Percentiles rank a stretch among this genome's conserved stretches.
phyloP scores from a whole-genome alignment of 2,797 vertebrate species.

The Sarcophilus harrisii region DNA sequence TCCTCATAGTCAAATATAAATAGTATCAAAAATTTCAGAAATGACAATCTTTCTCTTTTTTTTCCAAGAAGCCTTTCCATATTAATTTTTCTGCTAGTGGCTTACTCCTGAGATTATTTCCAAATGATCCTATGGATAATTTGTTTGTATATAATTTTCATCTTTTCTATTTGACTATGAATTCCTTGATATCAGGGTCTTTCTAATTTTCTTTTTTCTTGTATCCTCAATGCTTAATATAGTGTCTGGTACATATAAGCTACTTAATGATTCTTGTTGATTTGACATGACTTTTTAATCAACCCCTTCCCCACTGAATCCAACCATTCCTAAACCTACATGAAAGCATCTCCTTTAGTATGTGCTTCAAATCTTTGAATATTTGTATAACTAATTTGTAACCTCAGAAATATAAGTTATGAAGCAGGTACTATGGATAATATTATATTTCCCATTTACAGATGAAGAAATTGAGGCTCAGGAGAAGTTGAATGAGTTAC shows the following conservation, averaged over 20 bases:
- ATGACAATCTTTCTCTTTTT: not conserved
- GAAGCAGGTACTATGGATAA: not conserved
- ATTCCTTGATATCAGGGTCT: not conserved
- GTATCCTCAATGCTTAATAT: not conserved
- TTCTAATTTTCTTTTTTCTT: not conserved
- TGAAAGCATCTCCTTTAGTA: not conserved
- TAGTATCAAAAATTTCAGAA: conserved; percentile 23
- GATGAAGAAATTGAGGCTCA: not conserved
- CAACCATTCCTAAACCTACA: not conserved
- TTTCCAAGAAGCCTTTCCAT: not conserved
- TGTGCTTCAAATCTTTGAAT: not conserved
- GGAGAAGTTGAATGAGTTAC: not conserved
- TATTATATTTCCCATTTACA: not conserved
- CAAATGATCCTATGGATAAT: not conserved
- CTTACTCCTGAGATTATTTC: not conserved
- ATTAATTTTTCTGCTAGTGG: not conserved
- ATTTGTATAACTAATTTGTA: not conserved
- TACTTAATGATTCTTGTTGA: not conserved
- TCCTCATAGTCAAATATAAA: not conserved
- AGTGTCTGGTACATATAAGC: not conserved
- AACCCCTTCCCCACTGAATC: not conserved
- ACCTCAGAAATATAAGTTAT: not conserved
- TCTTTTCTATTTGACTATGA: not conserved
- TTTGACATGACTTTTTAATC: not conserved
- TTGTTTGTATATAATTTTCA: not conserved